A percentile compares a stretch with the other conserved stretches of the same genome.
Conservation (phyloP, 2,888 invertebrate species). For the Acanthosepion pharaonis region DNA sequence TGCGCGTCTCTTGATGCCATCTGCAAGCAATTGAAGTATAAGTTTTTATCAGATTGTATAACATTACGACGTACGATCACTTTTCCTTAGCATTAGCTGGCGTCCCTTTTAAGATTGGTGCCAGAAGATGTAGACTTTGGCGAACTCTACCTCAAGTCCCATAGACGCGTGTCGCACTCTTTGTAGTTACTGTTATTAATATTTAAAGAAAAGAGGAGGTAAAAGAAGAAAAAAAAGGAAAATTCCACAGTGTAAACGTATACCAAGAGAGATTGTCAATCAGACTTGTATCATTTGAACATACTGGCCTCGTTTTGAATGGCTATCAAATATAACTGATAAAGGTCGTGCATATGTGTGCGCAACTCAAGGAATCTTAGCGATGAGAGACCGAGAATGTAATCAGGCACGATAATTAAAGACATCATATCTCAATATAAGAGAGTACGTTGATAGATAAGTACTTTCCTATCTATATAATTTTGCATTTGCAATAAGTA, state of each 20-base stretch:
- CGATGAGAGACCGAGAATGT: too few species aligned
- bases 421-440: too few species aligned
- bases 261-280: neutral
- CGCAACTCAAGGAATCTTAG: neutral
- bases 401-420: too few species aligned
- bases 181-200: neutral
- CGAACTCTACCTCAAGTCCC: neutral
- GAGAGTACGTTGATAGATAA: too few species aligned
- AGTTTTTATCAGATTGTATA: neutral
- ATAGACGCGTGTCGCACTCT: neutral
- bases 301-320: neutral
- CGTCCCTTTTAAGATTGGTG: neutral
- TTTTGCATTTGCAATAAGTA: too few species aligned
- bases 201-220: neutral
- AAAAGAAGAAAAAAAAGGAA: neutral
- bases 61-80: too few species aligned
- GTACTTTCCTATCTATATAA: too few species aligned
- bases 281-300: neutral
- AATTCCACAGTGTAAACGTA: neutral
- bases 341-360: neutral
- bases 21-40: neutral
- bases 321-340: neutral
- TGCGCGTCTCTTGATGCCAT: constrained; percentile 4
- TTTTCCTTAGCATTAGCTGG: neutral
- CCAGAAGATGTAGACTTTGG: neutral